Evolutionary conservation across 2,113 vertebrate species (phyloP), one percentile per base, ranked within the genome.

Genomic region (Nothobranchius kuhntae): DNA sequence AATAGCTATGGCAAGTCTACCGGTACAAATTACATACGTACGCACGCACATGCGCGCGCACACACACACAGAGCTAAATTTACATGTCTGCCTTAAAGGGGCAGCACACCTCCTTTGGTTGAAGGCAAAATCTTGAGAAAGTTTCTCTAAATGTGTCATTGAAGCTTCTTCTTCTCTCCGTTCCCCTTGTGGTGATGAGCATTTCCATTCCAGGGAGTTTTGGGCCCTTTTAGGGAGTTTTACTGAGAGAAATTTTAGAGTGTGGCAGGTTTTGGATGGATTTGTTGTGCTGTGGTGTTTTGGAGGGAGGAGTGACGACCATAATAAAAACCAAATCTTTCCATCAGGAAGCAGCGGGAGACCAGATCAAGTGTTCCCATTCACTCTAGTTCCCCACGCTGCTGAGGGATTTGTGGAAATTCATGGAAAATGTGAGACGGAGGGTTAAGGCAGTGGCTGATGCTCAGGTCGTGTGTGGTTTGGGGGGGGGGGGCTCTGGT

Each of bases 241-340:
- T 88, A 89, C 89, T 88, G 68, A 83, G 85, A 86, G 75, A 90
- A 79, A 88, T 86, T 21, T 88, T 86, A 83, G 81, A 80, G 81
- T 78, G 82, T 78, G 83, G 89, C 73, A 78, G 85, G 82, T 86
- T 86, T 75, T 77, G 74, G 83, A 86, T 80, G 84, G 92, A 90
- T 91, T 92, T 90, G 90, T 89, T 83, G 90, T 81, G 89, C 87
- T 83, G 61, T 77, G 79, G 84, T 86, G 83, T 73, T 85, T 89
- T 87, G 89, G 90, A 89, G 87, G 87, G 86, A 91, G 80, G 84
- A 91, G 80, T 86, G 87, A 90, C 81, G 80, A 89, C 89, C 89
- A 89, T 91, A 90, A 91, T 91, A 88, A 88, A 91, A 92, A 90
- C 89, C 89, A 91, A 91, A 93, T 93, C 89, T 91, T 91, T 89